Evolutionary conservation across 2,797 vertebrate genomes (phyloP).

Genomic region (Setipinna tenuifilis): DNA sequence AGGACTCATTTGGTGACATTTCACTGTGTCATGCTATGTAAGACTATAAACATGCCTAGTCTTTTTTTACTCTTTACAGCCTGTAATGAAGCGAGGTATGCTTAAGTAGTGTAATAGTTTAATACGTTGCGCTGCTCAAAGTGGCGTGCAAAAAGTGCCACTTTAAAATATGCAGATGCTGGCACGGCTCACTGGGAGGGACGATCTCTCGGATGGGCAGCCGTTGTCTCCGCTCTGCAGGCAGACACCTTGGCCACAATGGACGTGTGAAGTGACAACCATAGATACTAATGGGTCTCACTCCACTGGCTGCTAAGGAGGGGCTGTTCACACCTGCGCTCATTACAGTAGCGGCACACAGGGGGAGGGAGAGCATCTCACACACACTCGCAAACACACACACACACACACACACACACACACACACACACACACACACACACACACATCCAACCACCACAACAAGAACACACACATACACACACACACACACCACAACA

Average conservation of each 20-base stretch:
- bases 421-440: slow-evolving; percentile 6
- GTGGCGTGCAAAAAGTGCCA: not conserved
- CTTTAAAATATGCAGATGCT: slow-evolving; percentile 26
- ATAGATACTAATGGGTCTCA: slow-evolving; percentile 59
- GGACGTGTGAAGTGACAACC: slow-evolving; percentile 55
- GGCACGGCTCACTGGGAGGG: slow-evolving; percentile 25
- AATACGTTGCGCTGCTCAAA: not conserved
- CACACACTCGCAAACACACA: slow-evolving; percentile 10
- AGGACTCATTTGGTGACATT: not conserved
- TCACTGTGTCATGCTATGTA: not conserved
- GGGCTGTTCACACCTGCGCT: slow-evolving; percentile 46
- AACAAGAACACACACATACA: too few species aligned
- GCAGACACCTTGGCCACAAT: slow-evolving; percentile 43
- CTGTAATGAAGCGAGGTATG: not conserved
- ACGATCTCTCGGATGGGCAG: slow-evolving; percentile 37
- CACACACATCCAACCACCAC: not conserved
- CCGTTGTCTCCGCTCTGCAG: slow-evolving; percentile 45
- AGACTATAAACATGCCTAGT: slow-evolving; percentile 4
- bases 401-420: slow-evolving; percentile 11
- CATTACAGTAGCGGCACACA: slow-evolving; percentile 35
- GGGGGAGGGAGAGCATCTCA: slow-evolving; percentile 30
- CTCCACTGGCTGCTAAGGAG: slow-evolving; percentile 47
- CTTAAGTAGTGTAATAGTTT: slow-evolving; percentile 18
- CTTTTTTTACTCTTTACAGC: not conserved
- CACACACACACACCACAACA: not conserved